Evolutionary conservation across 2,113 vertebrate genomes (phyloP), one percentile per base, ranked within the genome.

Genomic region (Sitta europaea): DNA sequence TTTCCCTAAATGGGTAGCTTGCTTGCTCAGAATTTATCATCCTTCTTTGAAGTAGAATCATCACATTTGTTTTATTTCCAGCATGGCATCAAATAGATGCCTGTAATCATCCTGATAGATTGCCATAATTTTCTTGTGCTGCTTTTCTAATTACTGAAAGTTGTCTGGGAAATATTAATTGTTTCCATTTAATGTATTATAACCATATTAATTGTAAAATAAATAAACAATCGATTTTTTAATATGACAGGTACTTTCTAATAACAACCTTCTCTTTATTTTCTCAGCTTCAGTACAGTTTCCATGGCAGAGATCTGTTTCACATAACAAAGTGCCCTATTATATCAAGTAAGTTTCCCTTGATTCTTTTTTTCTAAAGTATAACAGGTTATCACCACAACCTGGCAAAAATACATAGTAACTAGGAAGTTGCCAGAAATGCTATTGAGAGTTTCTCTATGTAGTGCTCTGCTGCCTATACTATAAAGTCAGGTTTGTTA

Each of bases 251-350:
- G 3, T 87, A 31, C 66, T 93, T 59, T 47, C 42, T 94, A 67
- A 88, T 93, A 95, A 84, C 94, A 84, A 80, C 18, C 24, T 95
- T 55, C 16, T 96, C 17, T 93, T 84, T 93, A 51, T 97, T 96
- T 97, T 57, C 65, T 68, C 96, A 99, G 99, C 99, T 31, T 99
- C 99, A 35, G 99, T 99, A 50, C 98, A 99, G 98, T 98, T 98
- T 97, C 98, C 98, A 1, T 99, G 98, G 98, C 98, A 99, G 94
- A 98, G 98, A 97, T 99, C 99, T 61, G 98, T 99, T 90, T 99
- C 99, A 78, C 99, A 98, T 96, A 99, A 99, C 97, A 99, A 99
- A 98, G 99, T 99, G 93, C 99, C 99, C 91, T 99, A 99, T 96
- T 99, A 99, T 86, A 99, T 99, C 98, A 99, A 99, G 99, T 99